Evolutionary conservation across 2,797 vertebrate genomes (phyloP).

Genomic region (Adrianichthys oophorus): DNA sequence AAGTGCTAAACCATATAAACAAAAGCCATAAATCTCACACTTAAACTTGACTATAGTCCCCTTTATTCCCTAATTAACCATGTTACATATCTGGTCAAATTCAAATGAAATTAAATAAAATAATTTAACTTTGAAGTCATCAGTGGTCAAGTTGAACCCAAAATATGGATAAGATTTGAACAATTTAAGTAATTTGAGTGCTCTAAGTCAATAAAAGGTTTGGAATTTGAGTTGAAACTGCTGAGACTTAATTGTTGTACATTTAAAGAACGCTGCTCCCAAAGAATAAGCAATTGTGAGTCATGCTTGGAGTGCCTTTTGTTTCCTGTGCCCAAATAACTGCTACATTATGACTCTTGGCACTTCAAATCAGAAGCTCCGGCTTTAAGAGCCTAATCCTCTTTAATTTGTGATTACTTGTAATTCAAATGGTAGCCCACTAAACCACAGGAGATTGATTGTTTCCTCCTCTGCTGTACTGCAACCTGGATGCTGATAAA

Average conservation of each 20-base stretch:
- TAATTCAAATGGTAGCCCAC: constrained; percentile 63
- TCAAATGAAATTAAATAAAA: neutral
- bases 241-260: constrained; percentile 55
- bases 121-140: neutral
- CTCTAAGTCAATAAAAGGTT: constrained; percentile 40
- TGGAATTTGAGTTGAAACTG: constrained; percentile 40
- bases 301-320: constrained; percentile 54
- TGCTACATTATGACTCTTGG: constrained; percentile 57
- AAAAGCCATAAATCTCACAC: no score
- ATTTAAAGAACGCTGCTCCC: constrained; percentile 51
- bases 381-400: constrained; percentile 66
- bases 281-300: constrained; percentile 55
- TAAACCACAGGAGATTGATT: constrained; percentile 58
- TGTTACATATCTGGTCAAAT: neutral
- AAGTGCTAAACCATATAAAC: no score
- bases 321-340: constrained; percentile 63
- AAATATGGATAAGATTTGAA: neutral
- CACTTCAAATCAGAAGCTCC: constrained; percentile 52
- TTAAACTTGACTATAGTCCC: no score
- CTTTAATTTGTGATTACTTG: constrained; percentile 72
- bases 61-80: no score
- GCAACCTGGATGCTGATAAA: constrained; percentile 59
- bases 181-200: constrained; percentile 28
- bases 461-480: constrained; percentile 55
- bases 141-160: no score